phyloP scores from a whole-genome alignment of 1,140 invertebrate species.

The Homalodisca vitripennis region DNA sequence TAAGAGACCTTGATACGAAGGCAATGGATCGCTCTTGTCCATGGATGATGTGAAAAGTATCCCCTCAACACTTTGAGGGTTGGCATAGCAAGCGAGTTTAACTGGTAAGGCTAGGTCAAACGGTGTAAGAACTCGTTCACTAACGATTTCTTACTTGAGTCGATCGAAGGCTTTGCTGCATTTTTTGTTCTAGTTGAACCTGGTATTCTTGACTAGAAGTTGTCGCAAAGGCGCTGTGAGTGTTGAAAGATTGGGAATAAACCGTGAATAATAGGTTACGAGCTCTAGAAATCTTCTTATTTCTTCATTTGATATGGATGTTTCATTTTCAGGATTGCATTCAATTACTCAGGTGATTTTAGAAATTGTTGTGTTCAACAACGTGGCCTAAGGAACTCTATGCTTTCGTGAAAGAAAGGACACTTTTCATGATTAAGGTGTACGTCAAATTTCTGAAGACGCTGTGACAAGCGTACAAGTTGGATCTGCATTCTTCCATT shows the following conservation, averaged over 20 bases:
- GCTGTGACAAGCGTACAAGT: neutral
- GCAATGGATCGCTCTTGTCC: constrained; percentile 28
- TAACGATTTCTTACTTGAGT: no score
- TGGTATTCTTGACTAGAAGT: no score
- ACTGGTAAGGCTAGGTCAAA: constrained; percentile 48
- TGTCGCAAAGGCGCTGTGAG: neutral
- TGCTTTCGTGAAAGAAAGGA: no score
- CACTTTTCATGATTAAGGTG: constrained; percentile 37
- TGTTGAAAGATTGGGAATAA: constrained; percentile 38
- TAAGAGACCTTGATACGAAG: neutral
- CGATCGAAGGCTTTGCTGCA: no score
- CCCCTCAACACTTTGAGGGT: constrained; percentile 48
- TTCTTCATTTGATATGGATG: constrained; percentile 38
- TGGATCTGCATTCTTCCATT: no score
- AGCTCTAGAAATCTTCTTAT: no score
- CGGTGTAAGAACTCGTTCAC: no score
- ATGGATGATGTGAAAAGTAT: constrained; percentile 38
- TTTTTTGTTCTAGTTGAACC: neutral
- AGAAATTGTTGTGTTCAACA: constrained; percentile 38
- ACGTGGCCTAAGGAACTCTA: constrained; percentile 40
- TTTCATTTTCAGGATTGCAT: no score
- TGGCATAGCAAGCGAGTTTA: constrained; percentile 53
- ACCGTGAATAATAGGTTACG: no score
- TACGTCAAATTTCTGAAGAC: constrained; percentile 30
- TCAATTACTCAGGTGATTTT: no score